Evolutionary conservation across 2,113 vertebrate genomes (phyloP).

Genomic region (Centrocercus urophasianus): DNA sequence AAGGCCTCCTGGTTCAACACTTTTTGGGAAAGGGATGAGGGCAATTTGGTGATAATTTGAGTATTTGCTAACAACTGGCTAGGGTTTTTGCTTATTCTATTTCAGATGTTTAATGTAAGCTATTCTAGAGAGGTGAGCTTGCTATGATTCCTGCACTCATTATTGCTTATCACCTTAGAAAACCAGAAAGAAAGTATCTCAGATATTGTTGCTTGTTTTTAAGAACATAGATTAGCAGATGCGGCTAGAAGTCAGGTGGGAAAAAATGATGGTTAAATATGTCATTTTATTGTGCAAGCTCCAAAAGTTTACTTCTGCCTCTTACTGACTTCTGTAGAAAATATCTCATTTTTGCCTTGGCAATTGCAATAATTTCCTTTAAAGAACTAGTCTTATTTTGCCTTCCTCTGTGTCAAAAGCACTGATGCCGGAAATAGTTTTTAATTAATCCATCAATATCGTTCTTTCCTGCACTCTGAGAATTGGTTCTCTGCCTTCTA

Average conservation of each 20-base stretch:
- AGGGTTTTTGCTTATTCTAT: background rate
- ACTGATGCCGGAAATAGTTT: constrained; percentile 1
- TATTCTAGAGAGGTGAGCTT: background rate
- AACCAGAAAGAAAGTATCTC: background rate
- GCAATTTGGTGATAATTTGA: background rate
- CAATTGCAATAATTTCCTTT: constrained; percentile 12
- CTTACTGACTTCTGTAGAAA: background rate
- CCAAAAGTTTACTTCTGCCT: background rate
- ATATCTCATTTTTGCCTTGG: constrained; percentile 4
- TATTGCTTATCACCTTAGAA: background rate
- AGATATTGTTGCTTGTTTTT: background rate
- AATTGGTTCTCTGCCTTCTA: constrained; percentile 29
- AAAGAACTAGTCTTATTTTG: constrained; percentile 1
- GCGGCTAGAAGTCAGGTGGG: background rate
- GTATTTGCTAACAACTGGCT: background rate
- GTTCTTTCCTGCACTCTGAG: constrained; percentile 3
- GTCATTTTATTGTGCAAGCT: background rate
- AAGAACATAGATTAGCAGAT: background rate
- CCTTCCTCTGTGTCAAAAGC: background rate
- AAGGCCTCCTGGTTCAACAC: background rate
- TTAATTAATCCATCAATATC: background rate
- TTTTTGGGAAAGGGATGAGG: background rate
- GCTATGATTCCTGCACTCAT: background rate
- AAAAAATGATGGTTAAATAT: background rate
- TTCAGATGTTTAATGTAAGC: background rate